These are phyloP conservation scores for Folsomia candida DNA, from an alignment of 2,888 invertebrate species.

Conservation along the genomic window DNA sequence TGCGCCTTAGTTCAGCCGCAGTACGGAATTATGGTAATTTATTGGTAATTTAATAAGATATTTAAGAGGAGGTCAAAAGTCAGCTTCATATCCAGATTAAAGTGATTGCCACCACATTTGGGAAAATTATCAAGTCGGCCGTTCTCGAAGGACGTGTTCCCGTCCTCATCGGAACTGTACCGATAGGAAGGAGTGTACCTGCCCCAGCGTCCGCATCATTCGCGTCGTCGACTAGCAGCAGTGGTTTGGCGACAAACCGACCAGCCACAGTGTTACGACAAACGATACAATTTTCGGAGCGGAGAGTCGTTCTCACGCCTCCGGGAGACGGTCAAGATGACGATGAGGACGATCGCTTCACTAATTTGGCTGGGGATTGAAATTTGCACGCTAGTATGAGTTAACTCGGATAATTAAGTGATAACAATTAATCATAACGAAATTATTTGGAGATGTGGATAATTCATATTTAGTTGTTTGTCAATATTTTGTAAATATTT, in stretches of 20 bases:
- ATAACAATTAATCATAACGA: too few species aligned
- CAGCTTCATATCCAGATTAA: slow-evolving; percentile 24
- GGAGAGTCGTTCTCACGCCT: not conserved
- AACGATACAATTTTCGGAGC: not conserved
- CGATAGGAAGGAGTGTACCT: not conserved
- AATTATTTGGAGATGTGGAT: too few species aligned
- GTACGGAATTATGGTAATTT: slow-evolving; percentile 33
- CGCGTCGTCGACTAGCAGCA: too few species aligned
- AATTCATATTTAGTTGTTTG: too few species aligned
- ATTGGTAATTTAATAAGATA: not conserved
- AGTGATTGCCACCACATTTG: slow-evolving; percentile 33
- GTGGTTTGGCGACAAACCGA: not conserved
- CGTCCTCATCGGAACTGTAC: slow-evolving; percentile 30
- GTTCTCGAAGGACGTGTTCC: slow-evolving; percentile 40
- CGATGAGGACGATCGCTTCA: not conserved
- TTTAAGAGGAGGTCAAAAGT: not conserved
- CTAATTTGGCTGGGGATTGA: slow-evolving; percentile 2
- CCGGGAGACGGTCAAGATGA: too few species aligned
- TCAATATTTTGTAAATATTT: too few species aligned
- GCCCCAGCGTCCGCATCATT: too few species aligned
- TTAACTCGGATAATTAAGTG: not conserved
- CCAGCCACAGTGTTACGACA: not conserved
- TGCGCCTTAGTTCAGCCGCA: slow-evolving; percentile 32
- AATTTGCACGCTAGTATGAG: too few species aligned
- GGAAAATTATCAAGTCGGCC: slow-evolving; percentile 28